Base-by-base conservation (phyloP, 2,888 invertebrate genomes). In the Altica lythri region DNA sequence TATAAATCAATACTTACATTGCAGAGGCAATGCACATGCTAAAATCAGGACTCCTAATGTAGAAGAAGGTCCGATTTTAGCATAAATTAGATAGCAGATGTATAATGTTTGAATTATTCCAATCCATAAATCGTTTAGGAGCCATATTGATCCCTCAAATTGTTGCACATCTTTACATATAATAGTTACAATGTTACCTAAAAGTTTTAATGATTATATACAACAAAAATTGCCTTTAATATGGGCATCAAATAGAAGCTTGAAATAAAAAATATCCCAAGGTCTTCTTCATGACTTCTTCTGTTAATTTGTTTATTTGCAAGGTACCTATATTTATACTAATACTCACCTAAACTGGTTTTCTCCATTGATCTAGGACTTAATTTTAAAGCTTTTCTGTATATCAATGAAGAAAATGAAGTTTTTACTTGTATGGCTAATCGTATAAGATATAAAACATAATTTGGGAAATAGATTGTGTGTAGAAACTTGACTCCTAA, bases 121-220 rank as follows among this genome's bases (percentile, higher is more conserved):
- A 55, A 95, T 86, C 92, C 95, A 93, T 12, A 95, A 79, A 73
- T 93, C 95, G 76, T 94, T 94, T 4, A 94, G 76, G 71, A 94
- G 92, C 65, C 91, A 84, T 27, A 92, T 81, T 4, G 90, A 89
- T 68, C 89, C 82, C 74, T 96, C 95, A 74, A 96, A 94, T 47
- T 93, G 83, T 64, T 87, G 87, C 59, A 95, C 90, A 74, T 97
- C 97, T 72, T 95, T 97, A 1, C 95, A 92, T 52, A 97, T 80
- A 9, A 95, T 82, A 69, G 95, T 95, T 27, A 95, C 91, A 55
- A 85, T 81, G 70, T 85, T 84, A 1, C 86, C 86, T 45, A 29
- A n/a, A 48, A 43, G 25, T 25, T 30, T 25, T 30, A 18, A 46
- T 12, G 32, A n/a, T 6, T 5, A 8, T 9, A 25, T 2, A 42